phyloP scores from a whole-genome alignment of 2,888 invertebrate genomes.

The Andrena minutula region DNA sequence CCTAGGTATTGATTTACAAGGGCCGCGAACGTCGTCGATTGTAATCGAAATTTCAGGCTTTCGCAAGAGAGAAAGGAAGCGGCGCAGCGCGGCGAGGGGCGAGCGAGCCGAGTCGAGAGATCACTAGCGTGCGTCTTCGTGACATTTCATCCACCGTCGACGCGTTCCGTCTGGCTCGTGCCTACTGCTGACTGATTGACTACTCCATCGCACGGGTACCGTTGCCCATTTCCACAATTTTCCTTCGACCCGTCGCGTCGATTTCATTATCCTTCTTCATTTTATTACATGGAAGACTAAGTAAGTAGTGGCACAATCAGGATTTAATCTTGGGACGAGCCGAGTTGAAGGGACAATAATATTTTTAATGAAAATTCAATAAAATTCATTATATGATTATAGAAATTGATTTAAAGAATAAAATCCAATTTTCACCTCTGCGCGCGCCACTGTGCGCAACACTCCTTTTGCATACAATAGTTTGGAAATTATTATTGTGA shows the following conservation, averaged over 20 bases:
- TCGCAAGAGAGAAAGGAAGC: conserved; percentile 71
- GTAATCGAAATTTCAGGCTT: conserved; percentile 61
- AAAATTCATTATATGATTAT: too few relatives aligned
- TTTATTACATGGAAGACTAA: not conserved
- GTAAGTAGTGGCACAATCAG: too few relatives aligned
- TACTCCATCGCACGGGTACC: conserved; percentile 56
- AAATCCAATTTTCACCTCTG: too few relatives aligned
- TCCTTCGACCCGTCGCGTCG: conserved; percentile 12
- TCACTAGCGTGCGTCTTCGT: conserved; percentile 57
- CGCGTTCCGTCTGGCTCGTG: conserved; percentile 45
- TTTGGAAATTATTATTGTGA: too few relatives aligned
- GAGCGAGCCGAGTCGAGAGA: conserved; percentile 53
- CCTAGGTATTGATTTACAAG: not conserved
- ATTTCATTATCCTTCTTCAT: not conserved
- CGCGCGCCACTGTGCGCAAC: too few relatives aligned
- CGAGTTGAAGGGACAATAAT: too few relatives aligned
- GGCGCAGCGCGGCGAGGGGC: conserved; percentile 26
- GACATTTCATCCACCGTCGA: conserved; percentile 70
- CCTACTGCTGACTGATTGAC: too few relatives aligned
- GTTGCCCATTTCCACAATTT: conserved; percentile 42
- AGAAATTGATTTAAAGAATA: too few relatives aligned
- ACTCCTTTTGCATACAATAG: too few relatives aligned
- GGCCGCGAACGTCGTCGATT: conserved; percentile 16
- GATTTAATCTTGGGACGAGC: too few relatives aligned
- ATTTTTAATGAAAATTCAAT: too few relatives aligned